These are phyloP conservation scores for Neodiprion virginianus DNA, from an alignment of 1,140 invertebrate species.

Conservation along the genomic window DNA sequence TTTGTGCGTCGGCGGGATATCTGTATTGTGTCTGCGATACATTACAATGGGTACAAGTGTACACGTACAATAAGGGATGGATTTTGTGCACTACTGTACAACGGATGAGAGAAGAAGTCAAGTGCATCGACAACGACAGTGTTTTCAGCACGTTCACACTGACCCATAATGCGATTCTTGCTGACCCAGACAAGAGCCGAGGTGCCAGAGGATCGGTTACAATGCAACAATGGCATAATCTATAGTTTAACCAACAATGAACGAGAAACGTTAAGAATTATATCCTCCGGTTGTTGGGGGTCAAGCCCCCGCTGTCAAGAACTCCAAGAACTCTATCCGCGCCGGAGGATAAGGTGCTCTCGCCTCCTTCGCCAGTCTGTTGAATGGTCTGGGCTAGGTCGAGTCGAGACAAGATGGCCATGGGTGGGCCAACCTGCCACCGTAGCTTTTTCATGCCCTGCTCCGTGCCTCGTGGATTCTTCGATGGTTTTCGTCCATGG, in stretches of 20 bases:
- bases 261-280: conserved; percentile 40
- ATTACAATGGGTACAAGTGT: no score
- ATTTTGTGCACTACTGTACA: no score
- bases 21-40: no score
- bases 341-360: conserved; percentile 11
- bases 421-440: conserved; percentile 42
- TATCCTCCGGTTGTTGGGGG: conserved; percentile 30
- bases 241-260: conserved; percentile 40
- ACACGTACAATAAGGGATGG: no score
- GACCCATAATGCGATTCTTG: background rate
- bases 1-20: no score
- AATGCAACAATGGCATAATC: conserved; percentile 39
- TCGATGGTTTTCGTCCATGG: conserved; percentile 24
- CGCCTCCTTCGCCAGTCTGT: background rate
- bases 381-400: background rate
- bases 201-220: background rate
- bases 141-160: no score
- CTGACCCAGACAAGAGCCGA: background rate
- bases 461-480: background rate
- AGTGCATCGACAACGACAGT: background rate
- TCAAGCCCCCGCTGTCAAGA: conserved; percentile 38
- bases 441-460: background rate
- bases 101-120: background rate
- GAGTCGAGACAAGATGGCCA: conserved; percentile 31
- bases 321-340: conserved; percentile 41